These are phyloP conservation scores for Enteromius viviparus DNA, from an alignment of 2,797 vertebrate genomes.

Conservation along the genomic window DNA sequence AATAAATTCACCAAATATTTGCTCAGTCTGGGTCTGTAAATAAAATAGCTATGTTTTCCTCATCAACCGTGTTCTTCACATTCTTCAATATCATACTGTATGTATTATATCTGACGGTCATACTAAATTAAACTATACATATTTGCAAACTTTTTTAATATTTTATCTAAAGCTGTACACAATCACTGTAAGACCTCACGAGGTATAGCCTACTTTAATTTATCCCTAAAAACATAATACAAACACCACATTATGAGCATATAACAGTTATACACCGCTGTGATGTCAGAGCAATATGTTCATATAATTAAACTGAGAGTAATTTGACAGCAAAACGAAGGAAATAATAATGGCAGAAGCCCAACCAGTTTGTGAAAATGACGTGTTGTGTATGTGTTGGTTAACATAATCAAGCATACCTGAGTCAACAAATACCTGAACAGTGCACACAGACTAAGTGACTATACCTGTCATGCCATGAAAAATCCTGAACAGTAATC, in stretches of 20 bases:
- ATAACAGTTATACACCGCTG: not conserved
- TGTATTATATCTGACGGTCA: not conserved
- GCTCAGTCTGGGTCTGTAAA: not conserved
- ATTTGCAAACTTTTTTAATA: not conserved
- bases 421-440: not conserved
- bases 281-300: not conserved
- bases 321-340: not conserved
- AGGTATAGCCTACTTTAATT: not conserved
- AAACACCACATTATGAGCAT: not conserved
- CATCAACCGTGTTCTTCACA: not conserved
- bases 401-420: not conserved
- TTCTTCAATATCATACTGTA: not conserved
- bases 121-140: not conserved
- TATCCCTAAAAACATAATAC: not conserved
- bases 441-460: slow-evolving; percentile 1
- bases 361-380: not conserved
- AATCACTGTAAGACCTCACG: not conserved
- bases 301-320: not conserved
- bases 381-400: not conserved
- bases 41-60: not conserved
- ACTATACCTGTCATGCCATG: slow-evolving; percentile 11
- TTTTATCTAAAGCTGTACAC: not conserved
- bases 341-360: not conserved
- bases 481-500: not conserved
- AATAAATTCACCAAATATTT: not conserved